These are phyloP conservation scores for Sepiola atlantica DNA, from an alignment of 2,888 invertebrate species.

Conservation along the genomic window DNA sequence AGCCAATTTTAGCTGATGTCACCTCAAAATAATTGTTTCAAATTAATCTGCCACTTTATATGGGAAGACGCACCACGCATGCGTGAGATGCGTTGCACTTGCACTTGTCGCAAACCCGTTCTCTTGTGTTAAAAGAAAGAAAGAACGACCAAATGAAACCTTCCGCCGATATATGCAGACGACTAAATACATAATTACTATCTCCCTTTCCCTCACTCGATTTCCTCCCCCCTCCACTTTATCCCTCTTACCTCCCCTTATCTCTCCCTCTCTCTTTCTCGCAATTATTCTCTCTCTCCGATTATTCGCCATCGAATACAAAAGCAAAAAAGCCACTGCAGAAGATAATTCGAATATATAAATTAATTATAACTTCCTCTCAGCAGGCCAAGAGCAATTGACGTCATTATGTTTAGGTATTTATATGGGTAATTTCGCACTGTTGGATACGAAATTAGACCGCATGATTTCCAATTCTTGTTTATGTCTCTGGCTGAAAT, in stretches of 20 bases:
- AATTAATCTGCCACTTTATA: constrained; percentile 19
- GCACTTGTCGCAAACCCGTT: background rate
- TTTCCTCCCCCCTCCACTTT: too few species aligned
- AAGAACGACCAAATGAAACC: background rate
- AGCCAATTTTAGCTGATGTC: constrained; percentile 32
- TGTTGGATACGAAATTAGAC: background rate
- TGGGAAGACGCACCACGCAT: background rate
- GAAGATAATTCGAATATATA: background rate
- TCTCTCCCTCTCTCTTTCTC: background rate
- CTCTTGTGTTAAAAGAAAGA: constrained; percentile 4
- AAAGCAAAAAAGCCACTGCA: background rate
- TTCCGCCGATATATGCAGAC: background rate
- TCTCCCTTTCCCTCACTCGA: too few species aligned
- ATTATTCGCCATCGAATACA: background rate
- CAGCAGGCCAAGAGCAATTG: background rate
- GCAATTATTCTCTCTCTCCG: constrained; percentile 32
- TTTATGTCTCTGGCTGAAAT: background rate
- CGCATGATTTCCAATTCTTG: background rate
- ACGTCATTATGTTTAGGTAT: background rate
- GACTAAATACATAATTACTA: background rate
- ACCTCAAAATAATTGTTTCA: constrained; percentile 32
- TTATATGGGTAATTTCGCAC: background rate
- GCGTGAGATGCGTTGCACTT: background rate
- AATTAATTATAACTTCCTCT: constrained; percentile 32
- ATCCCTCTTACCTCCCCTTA: too few species aligned